Conservation (phyloP, 1,140 invertebrate species). For the Panulirus ornatus region DNA sequence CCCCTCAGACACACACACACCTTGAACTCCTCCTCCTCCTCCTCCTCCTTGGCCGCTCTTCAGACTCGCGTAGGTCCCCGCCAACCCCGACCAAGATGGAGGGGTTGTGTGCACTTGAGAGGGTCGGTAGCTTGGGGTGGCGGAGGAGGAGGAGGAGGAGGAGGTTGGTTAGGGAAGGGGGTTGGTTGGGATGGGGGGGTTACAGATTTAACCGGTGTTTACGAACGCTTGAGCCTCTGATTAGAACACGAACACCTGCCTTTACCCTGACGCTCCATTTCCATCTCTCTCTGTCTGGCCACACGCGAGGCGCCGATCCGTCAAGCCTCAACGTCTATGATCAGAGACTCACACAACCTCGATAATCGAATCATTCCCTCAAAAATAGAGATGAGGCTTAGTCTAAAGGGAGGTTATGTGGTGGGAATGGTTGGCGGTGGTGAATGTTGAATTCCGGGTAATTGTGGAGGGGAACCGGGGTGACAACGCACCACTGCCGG, state of each 20-base stretch:
- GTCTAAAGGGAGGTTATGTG: neutral
- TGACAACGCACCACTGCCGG: too few species aligned
- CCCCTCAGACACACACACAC: too few species aligned
- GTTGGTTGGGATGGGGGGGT: too few species aligned
- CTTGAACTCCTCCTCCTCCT: neutral
- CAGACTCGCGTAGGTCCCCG: too few species aligned
- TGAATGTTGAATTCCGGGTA: neutral
- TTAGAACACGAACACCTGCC: slow-evolving; percentile 53
- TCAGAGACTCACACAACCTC: slow-evolving; percentile 46
- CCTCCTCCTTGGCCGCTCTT: too few species aligned
- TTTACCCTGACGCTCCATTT: slow-evolving; percentile 47
- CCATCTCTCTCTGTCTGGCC: slow-evolving; percentile 50
- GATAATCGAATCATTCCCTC: slow-evolving; percentile 35
- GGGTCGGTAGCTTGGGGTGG: slow-evolving; percentile 40
- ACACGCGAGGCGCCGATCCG: slow-evolving; percentile 50
- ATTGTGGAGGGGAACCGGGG: too few species aligned
- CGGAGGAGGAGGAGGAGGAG: too few species aligned
- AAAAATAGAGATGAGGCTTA: slow-evolving; percentile 28
- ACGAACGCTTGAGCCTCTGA: slow-evolving; percentile 63
- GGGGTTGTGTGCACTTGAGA: neutral
- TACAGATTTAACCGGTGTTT: slow-evolving; percentile 46
- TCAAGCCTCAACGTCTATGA: slow-evolving; percentile 51
- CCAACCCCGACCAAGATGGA: too few species aligned
- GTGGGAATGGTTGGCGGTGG: neutral
- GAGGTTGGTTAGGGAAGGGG: too few species aligned